Evolutionary conservation across 2,888 invertebrate genomes (phyloP), one percentile per base, ranked within the genome.

Genomic region (Desoria tigrina): DNA sequence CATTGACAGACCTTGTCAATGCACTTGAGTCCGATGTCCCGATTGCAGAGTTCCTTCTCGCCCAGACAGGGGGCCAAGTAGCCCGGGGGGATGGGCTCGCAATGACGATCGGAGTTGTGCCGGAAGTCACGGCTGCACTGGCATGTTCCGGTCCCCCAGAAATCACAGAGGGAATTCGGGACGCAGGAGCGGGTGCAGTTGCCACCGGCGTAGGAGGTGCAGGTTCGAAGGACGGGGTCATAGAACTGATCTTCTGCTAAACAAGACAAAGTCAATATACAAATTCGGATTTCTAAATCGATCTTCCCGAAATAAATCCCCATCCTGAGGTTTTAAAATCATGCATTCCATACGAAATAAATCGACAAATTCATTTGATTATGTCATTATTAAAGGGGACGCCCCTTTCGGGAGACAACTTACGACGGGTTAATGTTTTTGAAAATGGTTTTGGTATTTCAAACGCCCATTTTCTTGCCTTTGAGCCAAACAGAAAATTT

Each of bases 1-100:
- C 68, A 68, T 18, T 64, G 61, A 26, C 68, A 68, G 11, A 68
- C 50, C 32, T 64, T 65, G 49, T 68, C 68, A 54, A 68, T 68
- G 55, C 68, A 68, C 11, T 49, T 58, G 9, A 68, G 56, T 49
- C 65, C 65, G 39, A 18, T 50, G 39, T 62, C 65, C 1, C 55
- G 53, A 32, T 68, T 65, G 42, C 68, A 68, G 11, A 60, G 42
- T 39, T 68, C 68, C 18, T 63, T 61, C 49, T 68, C 68, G 2
- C 68, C 68, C 27, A 61, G 57, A 27, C 68, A 68, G 6, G 63
- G 62, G 2, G 62, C 49, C 42, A 65, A 56, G 37, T 56, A 68
- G 0, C 68, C 68, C 2, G 68, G 68, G 2, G 68, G 68, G 45
- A 68, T 68, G 2, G 58, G 50, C 37, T 63, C 59, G 23, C 68